Evolutionary conservation across 2,113 vertebrate genomes (phyloP), one percentile per base, ranked within the genome.

Genomic region (Dicaeum eximium): DNA sequence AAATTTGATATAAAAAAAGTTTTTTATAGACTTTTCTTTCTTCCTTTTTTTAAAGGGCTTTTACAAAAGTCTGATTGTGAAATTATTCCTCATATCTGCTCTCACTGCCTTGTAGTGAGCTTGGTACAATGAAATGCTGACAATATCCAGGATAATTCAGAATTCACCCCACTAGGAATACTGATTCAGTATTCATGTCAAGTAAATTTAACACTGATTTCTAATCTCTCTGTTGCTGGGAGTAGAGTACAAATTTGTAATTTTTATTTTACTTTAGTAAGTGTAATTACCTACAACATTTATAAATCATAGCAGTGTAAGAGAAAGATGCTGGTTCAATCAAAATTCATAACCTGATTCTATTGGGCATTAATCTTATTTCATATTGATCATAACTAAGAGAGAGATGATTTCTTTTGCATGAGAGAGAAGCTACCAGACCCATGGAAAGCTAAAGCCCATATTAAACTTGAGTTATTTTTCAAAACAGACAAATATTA

Each of bases 231-330:
- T 70, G 92, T 95, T 92, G 88, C 91, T 90, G 66, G 82, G 20
- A 93, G 89, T 81, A 94, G 50, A 86, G 89, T 74, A 96, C 73
- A 93, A 92, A 96, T 90, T 88, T 95, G 95, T 91, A 93, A 95
- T 97, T 97, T 95, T 95, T 87, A 94, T 95, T 97, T 96, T 96
- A 88, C 88, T 92, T 87, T 95, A 94, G 80, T 95, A 91, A 93
- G 38, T 94, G 75, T 81, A 97, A 97, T 96, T 97, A 96, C 90
- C 83, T 86, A 93, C 80, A 96, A 90, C 73, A 78, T 72, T 94
- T 88, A 67, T 81, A 91, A 95, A 96, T 93, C 86, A 93, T 95
- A 92, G 60, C 35, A 56, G 24, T 28, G 48, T 67, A 91, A 90
- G 48, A 57, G 73, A 95, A 94, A 85, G 80, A 92, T 75, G 74